A percentile compares a stretch with the other conserved stretches of the same genome.
Conservation (phyloP, 2,888 invertebrate genomes). For the Pseudococcus longispinus region DNA sequence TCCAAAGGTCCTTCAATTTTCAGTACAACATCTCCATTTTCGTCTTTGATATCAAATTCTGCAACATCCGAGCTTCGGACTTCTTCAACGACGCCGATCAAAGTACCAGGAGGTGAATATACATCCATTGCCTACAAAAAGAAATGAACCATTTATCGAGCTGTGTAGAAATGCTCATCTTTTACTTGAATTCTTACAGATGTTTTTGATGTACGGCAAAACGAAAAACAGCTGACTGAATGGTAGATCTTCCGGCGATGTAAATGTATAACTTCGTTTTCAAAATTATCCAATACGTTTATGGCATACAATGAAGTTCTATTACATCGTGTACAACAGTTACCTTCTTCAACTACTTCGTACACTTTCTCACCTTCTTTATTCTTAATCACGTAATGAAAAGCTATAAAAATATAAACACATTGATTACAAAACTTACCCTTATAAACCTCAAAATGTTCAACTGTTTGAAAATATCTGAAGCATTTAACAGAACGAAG, state of each 20-base stretch:
- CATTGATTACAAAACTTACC: no score
- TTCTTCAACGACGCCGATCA: slow-evolving; percentile 76
- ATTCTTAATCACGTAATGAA: not conserved
- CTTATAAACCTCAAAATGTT: no score
- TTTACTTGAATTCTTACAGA: no score
- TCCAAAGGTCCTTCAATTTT: slow-evolving; percentile 73
- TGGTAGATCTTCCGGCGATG: not conserved
- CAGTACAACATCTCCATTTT: slow-evolving; percentile 76
- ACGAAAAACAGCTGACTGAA: not conserved
- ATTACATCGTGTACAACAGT: no score
- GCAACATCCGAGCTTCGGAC: slow-evolving; percentile 74
- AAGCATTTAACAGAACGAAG: no score
- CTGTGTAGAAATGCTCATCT: not conserved
- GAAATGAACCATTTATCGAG: not conserved
- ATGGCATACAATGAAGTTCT: not conserved
- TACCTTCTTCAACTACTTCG: not conserved
- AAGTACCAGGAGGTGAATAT: slow-evolving; percentile 73
- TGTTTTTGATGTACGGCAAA: not conserved
- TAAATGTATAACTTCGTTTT: not conserved
- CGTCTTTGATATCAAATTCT: slow-evolving; percentile 76
- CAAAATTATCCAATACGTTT: not conserved
- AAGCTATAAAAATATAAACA: not conserved
- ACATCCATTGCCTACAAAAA: slow-evolving; percentile 77
- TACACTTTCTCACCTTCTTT: not conserved
- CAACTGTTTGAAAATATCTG: no score